These are phyloP conservation scores for Subacronicta megacephala DNA, from an alignment of 2,888 invertebrate species.

Conservation along the genomic window DNA sequence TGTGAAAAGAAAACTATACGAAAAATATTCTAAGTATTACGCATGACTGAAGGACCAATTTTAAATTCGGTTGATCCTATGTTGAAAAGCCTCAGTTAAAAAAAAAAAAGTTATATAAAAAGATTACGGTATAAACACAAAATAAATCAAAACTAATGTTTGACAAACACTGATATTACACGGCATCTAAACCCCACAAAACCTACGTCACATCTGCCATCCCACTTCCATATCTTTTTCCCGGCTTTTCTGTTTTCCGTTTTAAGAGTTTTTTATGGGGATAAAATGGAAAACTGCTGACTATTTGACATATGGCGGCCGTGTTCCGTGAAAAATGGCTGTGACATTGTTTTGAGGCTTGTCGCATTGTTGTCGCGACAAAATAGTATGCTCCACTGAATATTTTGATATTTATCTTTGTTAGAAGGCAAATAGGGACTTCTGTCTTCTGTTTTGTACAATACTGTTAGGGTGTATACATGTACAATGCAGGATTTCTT, in stretches of 20 bases:
- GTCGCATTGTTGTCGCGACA: conserved; percentile 29
- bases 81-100: background rate
- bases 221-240: conserved; percentile 34
- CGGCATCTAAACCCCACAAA: conserved; percentile 1
- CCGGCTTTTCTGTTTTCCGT: conserved; percentile 30
- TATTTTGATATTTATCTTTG: conserved; percentile 35
- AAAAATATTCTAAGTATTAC: background rate
- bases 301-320: conserved; percentile 47
- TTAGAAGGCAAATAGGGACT: background rate
- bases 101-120: background rate
- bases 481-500: background rate
- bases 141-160: conserved; percentile 7
- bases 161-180: conserved; percentile 11
- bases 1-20: background rate
- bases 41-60: background rate
- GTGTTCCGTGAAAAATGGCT: conserved; percentile 37
- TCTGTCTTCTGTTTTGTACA: background rate
- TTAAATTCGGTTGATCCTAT: background rate
- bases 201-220: conserved; percentile 22
- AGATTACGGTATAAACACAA: background rate
- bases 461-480: conserved; percentile 10
- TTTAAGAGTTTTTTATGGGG: conserved; percentile 52
- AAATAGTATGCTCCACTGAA: conserved; percentile 19
- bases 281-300: conserved; percentile 49
- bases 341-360: conserved; percentile 37